phyloP scores from a whole-genome alignment of 2,888 invertebrate species.

The Oligia fasciuncula region DNA sequence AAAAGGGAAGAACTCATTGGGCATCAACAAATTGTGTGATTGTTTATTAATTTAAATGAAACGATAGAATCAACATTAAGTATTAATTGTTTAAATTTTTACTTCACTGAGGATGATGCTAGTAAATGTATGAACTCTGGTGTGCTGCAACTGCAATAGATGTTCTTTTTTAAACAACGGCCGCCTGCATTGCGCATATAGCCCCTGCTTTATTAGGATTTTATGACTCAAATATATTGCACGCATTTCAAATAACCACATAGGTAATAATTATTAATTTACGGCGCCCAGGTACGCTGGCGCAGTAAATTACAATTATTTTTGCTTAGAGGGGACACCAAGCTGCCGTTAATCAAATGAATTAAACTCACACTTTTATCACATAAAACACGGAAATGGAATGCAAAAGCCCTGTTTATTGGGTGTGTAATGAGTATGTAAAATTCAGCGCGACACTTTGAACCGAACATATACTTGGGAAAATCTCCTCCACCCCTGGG shows the following conservation, averaged over 20 bases:
- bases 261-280: slow-evolving; percentile 42
- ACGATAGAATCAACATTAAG: no score
- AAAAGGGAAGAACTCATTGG: no score
- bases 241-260: slow-evolving; percentile 22
- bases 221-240: slow-evolving; percentile 18
- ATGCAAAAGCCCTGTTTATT: slow-evolving; percentile 66
- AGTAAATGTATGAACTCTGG: not conserved
- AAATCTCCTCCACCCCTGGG: slow-evolving; percentile 75
- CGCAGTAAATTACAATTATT: slow-evolving; percentile 49
- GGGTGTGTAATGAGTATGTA: slow-evolving; percentile 75
- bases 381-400: slow-evolving; percentile 49
- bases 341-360: slow-evolving; percentile 43
- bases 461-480: slow-evolving; percentile 77
- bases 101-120: not conserved
- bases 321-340: slow-evolving; percentile 13
- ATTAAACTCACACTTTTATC: slow-evolving; percentile 44
- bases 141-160: not conserved
- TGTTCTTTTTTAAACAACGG: not conserved
- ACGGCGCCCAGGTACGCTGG: not conserved
- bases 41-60: not conserved
- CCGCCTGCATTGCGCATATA: not conserved
- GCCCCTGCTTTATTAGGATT: slow-evolving; percentile 18
- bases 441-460: slow-evolving; percentile 80
- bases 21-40: not conserved
- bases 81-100: not conserved